Conservation (phyloP, 2,888 invertebrate species). For the Pandemis heparana region DNA sequence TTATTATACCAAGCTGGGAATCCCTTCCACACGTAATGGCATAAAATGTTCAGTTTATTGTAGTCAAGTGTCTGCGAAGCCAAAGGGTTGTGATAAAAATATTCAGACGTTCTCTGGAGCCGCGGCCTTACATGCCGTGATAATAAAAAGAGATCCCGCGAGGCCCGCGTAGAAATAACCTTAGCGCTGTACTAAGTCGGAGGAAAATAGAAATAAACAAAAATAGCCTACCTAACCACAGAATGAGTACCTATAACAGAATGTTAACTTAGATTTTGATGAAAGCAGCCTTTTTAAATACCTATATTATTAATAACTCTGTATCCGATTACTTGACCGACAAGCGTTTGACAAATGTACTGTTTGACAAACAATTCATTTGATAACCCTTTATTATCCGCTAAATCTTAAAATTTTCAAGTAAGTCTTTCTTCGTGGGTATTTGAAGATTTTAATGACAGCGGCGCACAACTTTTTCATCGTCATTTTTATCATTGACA, state of each 20-base stretch:
- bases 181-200: background rate
- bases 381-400: no score
- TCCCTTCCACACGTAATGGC: slow-evolving; percentile 1
- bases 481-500: no score
- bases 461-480: no score
- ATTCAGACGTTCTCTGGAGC: slow-evolving; percentile 5
- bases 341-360: no score
- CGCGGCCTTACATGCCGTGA: background rate
- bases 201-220: slow-evolving; percentile 13
- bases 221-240: slow-evolving; percentile 2
- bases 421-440: no score
- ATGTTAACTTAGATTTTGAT: no score
- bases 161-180: slow-evolving; percentile 8
- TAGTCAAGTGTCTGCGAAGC: slow-evolving; percentile 7
- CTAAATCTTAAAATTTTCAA: no score
- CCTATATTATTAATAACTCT: no score
- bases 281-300: no score
- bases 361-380: no score
- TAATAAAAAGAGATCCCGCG: slow-evolving; percentile 19
- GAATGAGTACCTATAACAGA: background rate
- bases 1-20: slow-evolving; percentile 4
- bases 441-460: no score
- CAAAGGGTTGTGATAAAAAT: slow-evolving; percentile 20
- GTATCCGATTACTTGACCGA: no score
- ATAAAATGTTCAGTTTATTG: slow-evolving; percentile 13